These are phyloP conservation scores for Luscinia luscinia DNA, from an alignment of 2,797 vertebrate genomes.

Conservation along the genomic window DNA sequence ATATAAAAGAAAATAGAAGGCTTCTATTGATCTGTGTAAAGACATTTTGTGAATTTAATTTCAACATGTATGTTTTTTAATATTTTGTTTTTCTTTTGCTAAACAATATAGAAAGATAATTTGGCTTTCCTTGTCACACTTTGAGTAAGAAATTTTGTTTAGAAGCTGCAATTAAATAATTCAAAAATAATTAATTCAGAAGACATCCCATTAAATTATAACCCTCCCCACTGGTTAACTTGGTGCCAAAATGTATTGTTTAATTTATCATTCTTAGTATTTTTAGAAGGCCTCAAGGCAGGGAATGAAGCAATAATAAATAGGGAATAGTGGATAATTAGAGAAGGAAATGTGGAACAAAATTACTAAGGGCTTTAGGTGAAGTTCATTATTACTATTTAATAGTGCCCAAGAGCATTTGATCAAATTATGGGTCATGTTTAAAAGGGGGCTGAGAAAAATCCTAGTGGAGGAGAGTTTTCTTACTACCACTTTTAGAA, in stretches of 20 bases:
- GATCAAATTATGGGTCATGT: slow-evolving; percentile 81
- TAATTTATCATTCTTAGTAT: slow-evolving; percentile 85
- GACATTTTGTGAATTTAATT: background rate
- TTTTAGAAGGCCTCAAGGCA: slow-evolving; percentile 83
- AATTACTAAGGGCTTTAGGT: slow-evolving; percentile 86
- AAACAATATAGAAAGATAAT: background rate
- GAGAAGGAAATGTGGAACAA: slow-evolving; percentile 83
- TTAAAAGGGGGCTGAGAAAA: slow-evolving; percentile 76
- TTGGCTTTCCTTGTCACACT: slow-evolving; percentile 49
- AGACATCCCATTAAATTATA: slow-evolving; percentile 83
- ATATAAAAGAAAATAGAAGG: slow-evolving; percentile 35
- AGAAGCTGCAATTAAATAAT: slow-evolving; percentile 80
- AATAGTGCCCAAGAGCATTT: slow-evolving; percentile 83
- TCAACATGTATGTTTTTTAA: slow-evolving; percentile 3
- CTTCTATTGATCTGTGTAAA: background rate
- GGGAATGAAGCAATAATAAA: slow-evolving; percentile 83
- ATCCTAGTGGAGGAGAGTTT: slow-evolving; percentile 62
- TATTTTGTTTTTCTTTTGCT: slow-evolving; percentile 4
- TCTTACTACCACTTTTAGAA: slow-evolving; percentile 37
- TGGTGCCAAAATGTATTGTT: slow-evolving; percentile 82
- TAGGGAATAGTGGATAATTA: slow-evolving; percentile 85
- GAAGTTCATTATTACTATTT: slow-evolving; percentile 86
- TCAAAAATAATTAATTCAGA: slow-evolving; percentile 84
- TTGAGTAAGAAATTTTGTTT: slow-evolving; percentile 76
- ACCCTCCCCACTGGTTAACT: slow-evolving; percentile 81